Evolutionary conservation across 2,797 vertebrate genomes (phyloP).

Genomic region (Hylomyscus alleni): DNA sequence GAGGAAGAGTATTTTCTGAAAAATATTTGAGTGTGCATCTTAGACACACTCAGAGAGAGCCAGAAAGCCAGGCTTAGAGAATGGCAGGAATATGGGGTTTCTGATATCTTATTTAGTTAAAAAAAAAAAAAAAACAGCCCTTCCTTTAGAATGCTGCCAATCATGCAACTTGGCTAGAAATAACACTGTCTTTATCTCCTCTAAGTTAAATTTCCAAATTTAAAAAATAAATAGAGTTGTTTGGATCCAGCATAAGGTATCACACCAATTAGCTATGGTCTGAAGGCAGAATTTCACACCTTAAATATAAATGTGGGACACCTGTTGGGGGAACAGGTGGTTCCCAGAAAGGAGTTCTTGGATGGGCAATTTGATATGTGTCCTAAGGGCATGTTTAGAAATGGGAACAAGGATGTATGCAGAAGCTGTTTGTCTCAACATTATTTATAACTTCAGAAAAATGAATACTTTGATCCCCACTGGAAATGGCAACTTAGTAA

Average conservation of each 20-base stretch:
- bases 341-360: slow-evolving; percentile 7
- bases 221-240: slow-evolving; percentile 17
- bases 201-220: slow-evolving; percentile 53
- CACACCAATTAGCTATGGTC: background rate
- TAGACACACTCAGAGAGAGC: background rate
- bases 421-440: background rate
- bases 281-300: slow-evolving; percentile 27
- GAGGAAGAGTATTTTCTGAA: background rate
- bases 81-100: background rate
- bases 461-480: background rate
- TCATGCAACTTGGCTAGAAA: background rate
- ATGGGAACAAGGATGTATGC: background rate
- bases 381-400: slow-evolving; percentile 34
- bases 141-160: background rate
- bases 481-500: background rate
- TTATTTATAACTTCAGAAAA: slow-evolving; percentile 38
- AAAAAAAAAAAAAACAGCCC: too few relatives aligned
- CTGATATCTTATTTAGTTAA: background rate
- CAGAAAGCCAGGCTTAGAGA: background rate
- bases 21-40: background rate
- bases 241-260: background rate
- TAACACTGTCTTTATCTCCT: background rate
- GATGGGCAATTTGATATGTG: background rate
- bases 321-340: background rate
- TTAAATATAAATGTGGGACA: slow-evolving; percentile 31